Conservation (phyloP, 2,888 invertebrate genomes). For the Alentia gelatinosa region DNA sequence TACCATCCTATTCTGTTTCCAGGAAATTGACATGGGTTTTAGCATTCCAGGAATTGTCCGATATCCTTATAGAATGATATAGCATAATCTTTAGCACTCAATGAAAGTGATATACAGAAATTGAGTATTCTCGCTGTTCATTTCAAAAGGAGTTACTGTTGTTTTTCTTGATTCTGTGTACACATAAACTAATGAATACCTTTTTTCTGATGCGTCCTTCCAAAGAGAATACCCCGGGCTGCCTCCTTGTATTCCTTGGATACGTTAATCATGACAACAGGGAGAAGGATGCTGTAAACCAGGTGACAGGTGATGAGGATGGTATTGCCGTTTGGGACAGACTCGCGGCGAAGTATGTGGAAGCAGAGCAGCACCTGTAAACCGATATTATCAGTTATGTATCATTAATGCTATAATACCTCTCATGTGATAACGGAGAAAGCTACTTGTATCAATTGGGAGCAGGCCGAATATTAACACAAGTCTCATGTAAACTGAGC, state of each 20-base stretch:
- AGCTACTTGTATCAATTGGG: background rate
- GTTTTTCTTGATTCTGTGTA: too few relatives aligned
- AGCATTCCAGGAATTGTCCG: too few relatives aligned
- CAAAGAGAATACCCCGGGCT: background rate
- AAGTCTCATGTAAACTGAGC: too few relatives aligned
- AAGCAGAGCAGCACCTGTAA: background rate
- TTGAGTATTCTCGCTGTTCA: too few relatives aligned
- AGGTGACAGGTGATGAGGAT: background rate
- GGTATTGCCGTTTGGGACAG: background rate
- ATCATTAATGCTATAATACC: background rate
- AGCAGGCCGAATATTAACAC: too few relatives aligned
- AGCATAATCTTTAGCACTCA: too few relatives aligned
- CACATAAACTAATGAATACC: too few relatives aligned
- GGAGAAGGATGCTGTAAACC: background rate
- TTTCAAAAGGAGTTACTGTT: too few relatives aligned
- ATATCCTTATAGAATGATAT: too few relatives aligned
- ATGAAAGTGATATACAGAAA: too few relatives aligned
- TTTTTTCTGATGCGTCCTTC: background rate
- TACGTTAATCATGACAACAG: background rate
- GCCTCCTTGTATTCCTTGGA: background rate
- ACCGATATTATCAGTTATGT: background rate
- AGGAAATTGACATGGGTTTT: too few relatives aligned
- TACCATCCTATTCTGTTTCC: too few relatives aligned
- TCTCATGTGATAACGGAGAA: background rate
- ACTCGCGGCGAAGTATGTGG: background rate